Evolutionary conservation across 2,888 invertebrate species (phyloP), one percentile per base, ranked within the genome.

Genomic region (Drosophila ustulata): DNA sequence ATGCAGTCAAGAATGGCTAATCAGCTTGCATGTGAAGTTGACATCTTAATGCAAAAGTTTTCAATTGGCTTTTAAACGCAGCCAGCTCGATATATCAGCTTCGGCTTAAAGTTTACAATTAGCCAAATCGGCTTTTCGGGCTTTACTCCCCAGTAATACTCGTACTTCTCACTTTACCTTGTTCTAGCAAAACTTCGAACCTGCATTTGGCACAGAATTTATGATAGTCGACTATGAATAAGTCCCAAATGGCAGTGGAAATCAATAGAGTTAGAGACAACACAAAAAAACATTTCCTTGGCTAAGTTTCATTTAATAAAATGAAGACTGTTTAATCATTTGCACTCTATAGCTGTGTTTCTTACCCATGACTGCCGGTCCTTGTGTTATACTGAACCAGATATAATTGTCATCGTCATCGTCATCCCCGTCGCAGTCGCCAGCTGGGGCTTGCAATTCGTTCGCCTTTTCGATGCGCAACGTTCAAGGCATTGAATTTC

Each of bases 201-300:
- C 88, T 84, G 89, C 88, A 84, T 89, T 87, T 89, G 87, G 81
- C 89, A 85, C 66, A 74, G 71, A 71, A 84, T 85, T 87, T 87
- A 87, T 89, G 78, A 82, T 70, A 67, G 71, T 56, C 66, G 66
- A 72, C 9, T n/a, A 9, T 23, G 26, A 56, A 30, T 28, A 32
- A 64, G 58, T 25, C 45, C 0, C 9, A 7, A 28, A 49, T n/a
- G n/a, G 3, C 25, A 30, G 50, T 6, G 18, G 18, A 18, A 18
- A 18, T 18, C 18, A 18, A 18, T 1, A 46, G 46, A 34, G 7
- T n/a, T 13, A 47, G 47, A 41, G 51, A 57, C 41, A 63, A 63
- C 66, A 66, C 59, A 62, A 63, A 43, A 49, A 49, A 41, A 26
- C 67, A 56, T 67, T 71, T 69, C 71, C 61, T 73, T 80, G 67